These are phyloP conservation scores for Lasioglossum pauxillum DNA, from an alignment of 2,888 invertebrate species.

Conservation along the genomic window DNA sequence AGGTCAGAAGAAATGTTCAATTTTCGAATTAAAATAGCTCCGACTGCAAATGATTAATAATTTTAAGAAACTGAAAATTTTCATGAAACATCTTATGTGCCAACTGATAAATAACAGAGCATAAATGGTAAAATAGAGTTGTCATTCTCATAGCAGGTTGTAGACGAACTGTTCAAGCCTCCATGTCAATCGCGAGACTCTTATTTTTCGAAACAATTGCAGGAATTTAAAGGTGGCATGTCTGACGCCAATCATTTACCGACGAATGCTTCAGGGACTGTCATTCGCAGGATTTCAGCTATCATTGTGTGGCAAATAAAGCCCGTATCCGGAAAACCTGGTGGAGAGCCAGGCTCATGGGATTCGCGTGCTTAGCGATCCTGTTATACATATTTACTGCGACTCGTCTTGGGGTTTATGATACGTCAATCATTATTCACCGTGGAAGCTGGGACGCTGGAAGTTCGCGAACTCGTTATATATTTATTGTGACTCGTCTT, in stretches of 20 bases:
- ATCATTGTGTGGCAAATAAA: not conserved
- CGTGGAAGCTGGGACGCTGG: not conserved
- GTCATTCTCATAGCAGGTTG: not conserved
- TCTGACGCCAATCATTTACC: not conserved
- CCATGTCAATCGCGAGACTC: not conserved
- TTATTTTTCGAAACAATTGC: not conserved
- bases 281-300: not conserved
- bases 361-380: not conserved
- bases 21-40: too few species aligned
- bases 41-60: not conserved
- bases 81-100: too few species aligned
- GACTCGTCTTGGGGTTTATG: conserved; percentile 2
- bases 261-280: not conserved
- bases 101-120: not conserved
- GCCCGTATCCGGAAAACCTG: not conserved
- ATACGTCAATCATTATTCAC: conserved; percentile 7
- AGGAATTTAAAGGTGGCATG: not conserved
- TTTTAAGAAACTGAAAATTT: not conserved
- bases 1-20: too few species aligned
- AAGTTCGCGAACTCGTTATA: conserved; percentile 6
- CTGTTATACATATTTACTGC: conserved; percentile 1
- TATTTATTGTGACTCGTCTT: conserved; percentile 3
- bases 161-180: not conserved
- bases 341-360: not conserved
- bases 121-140: not conserved